Evolutionary conservation across 2,888 invertebrate genomes (phyloP).

Genomic region (Graphium colonna): DNA sequence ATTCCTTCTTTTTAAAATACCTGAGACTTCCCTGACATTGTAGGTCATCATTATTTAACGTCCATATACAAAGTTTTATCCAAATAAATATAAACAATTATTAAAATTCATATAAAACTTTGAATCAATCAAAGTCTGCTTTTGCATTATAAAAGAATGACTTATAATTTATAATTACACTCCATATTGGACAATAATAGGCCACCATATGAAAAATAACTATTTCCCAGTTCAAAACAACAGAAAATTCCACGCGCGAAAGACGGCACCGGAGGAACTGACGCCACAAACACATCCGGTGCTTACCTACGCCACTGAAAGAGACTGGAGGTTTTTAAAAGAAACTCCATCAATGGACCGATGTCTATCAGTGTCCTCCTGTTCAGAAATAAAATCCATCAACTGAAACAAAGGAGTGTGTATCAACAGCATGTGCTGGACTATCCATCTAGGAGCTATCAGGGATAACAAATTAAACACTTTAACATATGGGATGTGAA

Average conservation of each 20-base stretch:
- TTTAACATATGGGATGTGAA: conserved; percentile 75
- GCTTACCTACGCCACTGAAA: conserved; percentile 3
- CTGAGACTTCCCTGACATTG: too few relatives aligned
- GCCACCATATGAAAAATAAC: neutral
- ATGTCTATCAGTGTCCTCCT: conserved; percentile 52
- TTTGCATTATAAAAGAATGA: too few relatives aligned
- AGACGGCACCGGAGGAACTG: neutral
- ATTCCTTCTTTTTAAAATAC: neutral
- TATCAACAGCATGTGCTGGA: conserved; percentile 40
- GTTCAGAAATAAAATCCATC: conserved; percentile 54
- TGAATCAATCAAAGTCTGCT: too few relatives aligned
- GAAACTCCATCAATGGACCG: conserved; percentile 38
- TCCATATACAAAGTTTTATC: too few relatives aligned
- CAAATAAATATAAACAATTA: too few relatives aligned
- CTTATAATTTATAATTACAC: too few relatives aligned
- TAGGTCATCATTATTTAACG: too few relatives aligned
- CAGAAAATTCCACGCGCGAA: neutral
- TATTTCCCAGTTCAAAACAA: neutral
- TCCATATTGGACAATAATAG: neutral
- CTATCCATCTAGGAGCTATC: conserved; percentile 60
- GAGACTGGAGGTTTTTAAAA: conserved; percentile 6
- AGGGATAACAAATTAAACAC: conserved; percentile 75
- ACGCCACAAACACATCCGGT: conserved; percentile 24
- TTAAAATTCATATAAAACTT: too few relatives aligned
- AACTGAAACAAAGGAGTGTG: conserved; percentile 40